Conservation (phyloP, 2,113 vertebrate genomes). For the Ascaphus truei region DNA sequence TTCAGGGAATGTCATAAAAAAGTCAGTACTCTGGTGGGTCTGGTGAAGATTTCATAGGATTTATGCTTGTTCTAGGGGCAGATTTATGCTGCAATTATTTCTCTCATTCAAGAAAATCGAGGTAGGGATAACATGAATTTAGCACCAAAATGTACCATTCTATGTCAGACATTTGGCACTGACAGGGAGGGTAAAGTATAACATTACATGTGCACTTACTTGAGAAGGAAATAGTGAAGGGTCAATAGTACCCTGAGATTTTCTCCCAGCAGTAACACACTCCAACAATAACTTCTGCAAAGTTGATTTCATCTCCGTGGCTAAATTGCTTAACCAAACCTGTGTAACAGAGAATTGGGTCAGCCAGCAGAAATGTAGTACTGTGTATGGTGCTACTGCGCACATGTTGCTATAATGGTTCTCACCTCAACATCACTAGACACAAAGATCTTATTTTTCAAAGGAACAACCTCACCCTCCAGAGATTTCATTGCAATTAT, state of each 20-base stretch:
- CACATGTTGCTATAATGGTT: not conserved
- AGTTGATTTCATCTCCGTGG: conserved; percentile 90
- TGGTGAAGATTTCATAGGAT: too few species aligned
- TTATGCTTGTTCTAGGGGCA: too few species aligned
- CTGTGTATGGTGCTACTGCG: too few species aligned
- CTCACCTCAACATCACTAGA: conserved; percentile 89
- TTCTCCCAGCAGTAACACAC: conserved; percentile 76
- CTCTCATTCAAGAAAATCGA: too few species aligned
- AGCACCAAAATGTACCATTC: too few species aligned
- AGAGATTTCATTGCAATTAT: conserved; percentile 91
- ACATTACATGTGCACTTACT: too few species aligned
- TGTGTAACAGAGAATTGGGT: conserved; percentile 45
- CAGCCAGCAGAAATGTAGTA: not conserved
- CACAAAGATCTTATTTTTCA: conserved; percentile 80
- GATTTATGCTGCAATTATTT: too few species aligned
- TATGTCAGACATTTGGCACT: too few species aligned
- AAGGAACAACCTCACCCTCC: conserved; percentile 86
- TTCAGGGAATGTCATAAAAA: too few species aligned
- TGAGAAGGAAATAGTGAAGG: conserved; percentile 87
- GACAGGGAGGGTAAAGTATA: too few species aligned
- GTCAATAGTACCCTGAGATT: conserved; percentile 71
- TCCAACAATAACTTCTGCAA: conserved; percentile 81
- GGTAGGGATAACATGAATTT: too few species aligned
- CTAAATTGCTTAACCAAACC: conserved; percentile 85
- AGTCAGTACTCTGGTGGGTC: too few species aligned